Percentiles rank a stretch among this genome's conserved stretches.
These are phyloP conservation scores for Drosophila kambysellisi DNA, from an alignment of 2,888 invertebrate genomes.

Conservation along the genomic window DNA sequence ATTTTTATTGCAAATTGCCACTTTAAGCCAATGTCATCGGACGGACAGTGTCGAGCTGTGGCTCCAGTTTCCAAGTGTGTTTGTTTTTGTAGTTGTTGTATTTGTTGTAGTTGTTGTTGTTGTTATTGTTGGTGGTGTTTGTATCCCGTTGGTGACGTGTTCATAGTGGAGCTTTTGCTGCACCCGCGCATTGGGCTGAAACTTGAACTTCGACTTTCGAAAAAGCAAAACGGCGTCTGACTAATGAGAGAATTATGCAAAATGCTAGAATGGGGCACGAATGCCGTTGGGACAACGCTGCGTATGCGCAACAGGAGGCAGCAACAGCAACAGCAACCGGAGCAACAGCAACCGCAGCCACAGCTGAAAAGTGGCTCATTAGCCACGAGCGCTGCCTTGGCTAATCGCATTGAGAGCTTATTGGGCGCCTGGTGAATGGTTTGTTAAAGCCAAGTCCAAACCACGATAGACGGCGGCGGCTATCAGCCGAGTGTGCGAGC, in stretches of 20 bases:
- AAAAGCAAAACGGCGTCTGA: constrained; percentile 59
- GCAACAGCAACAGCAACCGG: constrained; percentile 1
- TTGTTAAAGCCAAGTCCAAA: constrained; percentile 10
- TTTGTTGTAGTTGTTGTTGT: constrained; percentile 4
- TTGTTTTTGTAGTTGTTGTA: constrained; percentile 1
- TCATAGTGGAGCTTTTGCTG: constrained; percentile 40
- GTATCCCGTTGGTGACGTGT: constrained; percentile 46
- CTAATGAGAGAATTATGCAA: constrained; percentile 78
- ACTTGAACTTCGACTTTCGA: constrained; percentile 79
- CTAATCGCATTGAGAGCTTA: constrained; percentile 46
- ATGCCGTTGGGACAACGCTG: constrained; percentile 54
- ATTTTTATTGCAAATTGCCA: neutral
- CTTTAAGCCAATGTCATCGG: constrained; percentile 34
- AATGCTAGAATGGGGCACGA: constrained; percentile 64
- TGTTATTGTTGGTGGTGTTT: constrained; percentile 11
- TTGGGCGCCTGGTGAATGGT: constrained; percentile 46
- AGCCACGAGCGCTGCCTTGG: constrained; percentile 37
- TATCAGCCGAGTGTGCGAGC: constrained; percentile 45
- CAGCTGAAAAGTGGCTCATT: constrained; percentile 49
- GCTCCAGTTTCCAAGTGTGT: constrained; percentile 17
- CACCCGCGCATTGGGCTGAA: constrained; percentile 61
- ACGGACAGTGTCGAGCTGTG: neutral
- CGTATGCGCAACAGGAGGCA: constrained; percentile 58
- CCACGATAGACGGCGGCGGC: constrained; percentile 9
- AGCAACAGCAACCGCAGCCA: constrained; percentile 5